phyloP scores from a whole-genome alignment of 2,113 vertebrate species.

The Neogobius melanostomus region DNA sequence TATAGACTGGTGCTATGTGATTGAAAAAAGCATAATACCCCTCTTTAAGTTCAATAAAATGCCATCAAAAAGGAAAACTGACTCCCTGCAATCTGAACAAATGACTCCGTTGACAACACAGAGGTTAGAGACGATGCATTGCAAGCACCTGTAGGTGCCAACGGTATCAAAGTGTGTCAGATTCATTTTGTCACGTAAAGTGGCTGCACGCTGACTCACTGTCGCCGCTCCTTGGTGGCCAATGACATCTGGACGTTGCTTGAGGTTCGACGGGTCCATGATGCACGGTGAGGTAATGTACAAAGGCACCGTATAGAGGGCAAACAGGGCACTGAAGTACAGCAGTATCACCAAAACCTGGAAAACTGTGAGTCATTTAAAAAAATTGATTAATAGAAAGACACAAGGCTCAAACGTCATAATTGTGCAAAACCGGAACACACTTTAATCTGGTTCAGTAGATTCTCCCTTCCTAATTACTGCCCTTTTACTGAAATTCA shows the following conservation, averaged over 20 bases:
- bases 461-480: too few species aligned
- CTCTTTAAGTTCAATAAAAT: too few species aligned
- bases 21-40: too few species aligned
- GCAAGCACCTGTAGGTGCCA: background rate
- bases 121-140: background rate
- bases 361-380: slow-evolving; percentile 73
- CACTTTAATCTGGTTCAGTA: too few species aligned
- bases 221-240: slow-evolving; percentile 91
- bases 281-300: slow-evolving; percentile 94
- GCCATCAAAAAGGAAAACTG: too few species aligned
- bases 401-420: too few species aligned
- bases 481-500: too few species aligned
- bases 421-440: too few species aligned
- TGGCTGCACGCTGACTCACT: slow-evolving; percentile 71
- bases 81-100: too few species aligned
- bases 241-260: slow-evolving; percentile 84
- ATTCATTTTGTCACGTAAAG: background rate
- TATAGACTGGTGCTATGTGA: too few species aligned
- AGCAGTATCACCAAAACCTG: slow-evolving; percentile 84
- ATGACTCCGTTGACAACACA: background rate
- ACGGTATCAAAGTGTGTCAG: background rate
- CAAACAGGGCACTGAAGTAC: slow-evolving; percentile 85
- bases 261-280: slow-evolving; percentile 86
- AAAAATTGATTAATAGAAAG: too few species aligned
- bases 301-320: slow-evolving; percentile 88